A percentile compares a stretch with the other conserved stretches of the same genome.
Evolutionary conservation across 2,113 vertebrate species (phyloP).

Genomic region (Sander vitreus): DNA sequence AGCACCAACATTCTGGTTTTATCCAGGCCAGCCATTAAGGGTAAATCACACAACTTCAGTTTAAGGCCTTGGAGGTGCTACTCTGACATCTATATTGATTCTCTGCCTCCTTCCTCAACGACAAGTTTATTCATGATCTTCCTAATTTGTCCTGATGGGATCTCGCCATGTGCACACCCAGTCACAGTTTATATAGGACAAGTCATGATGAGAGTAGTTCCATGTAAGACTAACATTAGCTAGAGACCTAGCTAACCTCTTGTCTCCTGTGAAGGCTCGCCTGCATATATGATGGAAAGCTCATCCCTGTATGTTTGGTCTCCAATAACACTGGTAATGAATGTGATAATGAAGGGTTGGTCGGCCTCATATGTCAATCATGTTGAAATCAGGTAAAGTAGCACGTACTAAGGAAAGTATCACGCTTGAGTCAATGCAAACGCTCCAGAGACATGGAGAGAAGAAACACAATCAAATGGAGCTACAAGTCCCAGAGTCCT

Average conservation of each 20-base stretch:
- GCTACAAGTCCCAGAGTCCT: conserved; percentile 52
- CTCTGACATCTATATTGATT: conserved; percentile 49
- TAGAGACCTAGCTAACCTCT: conserved; percentile 20
- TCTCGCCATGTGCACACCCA: conserved; percentile 18
- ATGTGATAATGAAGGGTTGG: conserved; percentile 74
- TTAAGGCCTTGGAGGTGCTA: conserved; percentile 44
- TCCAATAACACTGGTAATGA: conserved; percentile 75
- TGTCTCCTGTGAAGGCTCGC: conserved; percentile 38
- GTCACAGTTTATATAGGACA: conserved; percentile 35
- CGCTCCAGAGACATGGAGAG: conserved; percentile 61
- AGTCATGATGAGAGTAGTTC: conserved; percentile 46
- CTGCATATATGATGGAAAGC: conserved; percentile 21
- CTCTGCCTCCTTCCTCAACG: conserved; percentile 50
- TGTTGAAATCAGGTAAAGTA: conserved; percentile 52
- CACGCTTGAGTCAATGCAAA: conserved; percentile 63
- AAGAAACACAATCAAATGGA: conserved; percentile 65
- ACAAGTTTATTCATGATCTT: conserved; percentile 59
- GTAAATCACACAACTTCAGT: conserved; percentile 62
- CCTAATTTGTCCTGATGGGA: conserved; percentile 62
- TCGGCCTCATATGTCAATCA: conserved; percentile 51
- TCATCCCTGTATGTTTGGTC: conserved; percentile 37
- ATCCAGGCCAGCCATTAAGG: conserved; percentile 8
- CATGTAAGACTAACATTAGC: conserved; percentile 50
- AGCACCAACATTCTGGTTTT: conserved; percentile 15
- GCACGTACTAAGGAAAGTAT: conserved; percentile 51